phyloP scores from a whole-genome alignment of 2,888 invertebrate species.

The Lasioglossum vierecki region DNA sequence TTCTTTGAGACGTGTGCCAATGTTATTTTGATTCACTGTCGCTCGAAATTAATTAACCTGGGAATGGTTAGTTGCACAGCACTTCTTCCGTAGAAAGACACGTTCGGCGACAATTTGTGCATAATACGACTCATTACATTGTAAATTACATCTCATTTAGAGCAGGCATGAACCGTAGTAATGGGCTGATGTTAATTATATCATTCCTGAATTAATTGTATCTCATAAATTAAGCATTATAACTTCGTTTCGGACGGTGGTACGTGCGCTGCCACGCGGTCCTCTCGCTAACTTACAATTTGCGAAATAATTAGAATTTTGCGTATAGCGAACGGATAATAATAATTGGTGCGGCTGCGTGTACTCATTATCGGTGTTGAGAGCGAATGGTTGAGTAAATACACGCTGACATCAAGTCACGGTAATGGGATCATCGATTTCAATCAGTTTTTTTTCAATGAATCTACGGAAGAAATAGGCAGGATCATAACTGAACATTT shows the following conservation, averaged over 20 bases:
- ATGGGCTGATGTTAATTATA: constrained; percentile 41
- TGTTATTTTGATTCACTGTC: no score
- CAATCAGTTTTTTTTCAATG: background rate
- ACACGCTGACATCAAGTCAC: background rate
- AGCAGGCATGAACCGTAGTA: constrained; percentile 33
- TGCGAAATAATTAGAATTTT: constrained; percentile 46
- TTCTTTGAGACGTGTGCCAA: no score
- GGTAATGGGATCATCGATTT: background rate
- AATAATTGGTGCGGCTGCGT: constrained; percentile 37
- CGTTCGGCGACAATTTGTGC: background rate
- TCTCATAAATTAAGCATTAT: constrained; percentile 29
- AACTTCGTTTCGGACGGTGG: constrained; percentile 21
- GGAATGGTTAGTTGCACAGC: background rate
- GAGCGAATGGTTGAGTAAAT: constrained; percentile 24
- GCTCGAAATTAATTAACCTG: background rate
- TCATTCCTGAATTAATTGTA: constrained; percentile 42
- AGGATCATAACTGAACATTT: background rate
- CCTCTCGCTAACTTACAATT: constrained; percentile 46
- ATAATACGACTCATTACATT: constrained; percentile 21
- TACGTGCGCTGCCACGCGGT: background rate
- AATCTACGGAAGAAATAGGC: background rate
- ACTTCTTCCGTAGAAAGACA: background rate
- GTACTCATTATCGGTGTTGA: constrained; percentile 37
- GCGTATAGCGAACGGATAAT: constrained; percentile 41
- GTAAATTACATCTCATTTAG: constrained; percentile 47